Evolutionary conservation across 1,140 invertebrate genomes (phyloP), one percentile per base, ranked within the genome.

Genomic region (Babylonia areolata): DNA sequence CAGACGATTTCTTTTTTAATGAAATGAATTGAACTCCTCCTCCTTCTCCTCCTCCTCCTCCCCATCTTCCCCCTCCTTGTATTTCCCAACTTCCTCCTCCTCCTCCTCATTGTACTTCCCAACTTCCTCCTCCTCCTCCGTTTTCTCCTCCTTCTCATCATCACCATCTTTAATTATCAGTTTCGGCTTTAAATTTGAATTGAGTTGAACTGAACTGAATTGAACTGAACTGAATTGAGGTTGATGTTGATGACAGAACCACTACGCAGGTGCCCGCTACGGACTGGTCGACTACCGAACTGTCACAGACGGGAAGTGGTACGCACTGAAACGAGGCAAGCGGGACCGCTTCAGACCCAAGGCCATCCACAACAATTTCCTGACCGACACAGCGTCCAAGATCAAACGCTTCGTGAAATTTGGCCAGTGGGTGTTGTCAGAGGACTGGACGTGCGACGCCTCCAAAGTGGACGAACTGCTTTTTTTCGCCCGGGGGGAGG

Each of bases 331-430:
- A 15, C 17, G n/a, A 5, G n/a, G 6, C 15, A n/a, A 40, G 3
- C 31, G 58, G 35, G 17, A 40, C 3, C 3, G 9, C 15, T 9
- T 71, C 33, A 35, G 28, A 11, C 54, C 58, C 81, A 83, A 83
- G 58, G 81, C 81, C 42, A 37, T 83, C 28, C 81, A 83, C 81
- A 83, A 83, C 81, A 83, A 83, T 35, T 83, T 64, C 35, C 37
- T 40, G 31, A 31, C 9, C 31, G n/a, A 23, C 0, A 40, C 51
- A 1, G 33, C 3, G 2, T 23, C 15, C n/a, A 83, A 83, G 35
- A 28, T 83, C 12, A 0, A 83, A 0, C 81, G 81, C 3, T 64
- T 71, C 33, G 54, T 15, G 12, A 23, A 46, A 0, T 64, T 71
- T 33, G 31, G 81, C 3, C 81, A 83, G 15, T 83, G 81, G 81